phyloP scores from a whole-genome alignment of 1,140 invertebrate species.

The Choristoneura fumiferana region DNA sequence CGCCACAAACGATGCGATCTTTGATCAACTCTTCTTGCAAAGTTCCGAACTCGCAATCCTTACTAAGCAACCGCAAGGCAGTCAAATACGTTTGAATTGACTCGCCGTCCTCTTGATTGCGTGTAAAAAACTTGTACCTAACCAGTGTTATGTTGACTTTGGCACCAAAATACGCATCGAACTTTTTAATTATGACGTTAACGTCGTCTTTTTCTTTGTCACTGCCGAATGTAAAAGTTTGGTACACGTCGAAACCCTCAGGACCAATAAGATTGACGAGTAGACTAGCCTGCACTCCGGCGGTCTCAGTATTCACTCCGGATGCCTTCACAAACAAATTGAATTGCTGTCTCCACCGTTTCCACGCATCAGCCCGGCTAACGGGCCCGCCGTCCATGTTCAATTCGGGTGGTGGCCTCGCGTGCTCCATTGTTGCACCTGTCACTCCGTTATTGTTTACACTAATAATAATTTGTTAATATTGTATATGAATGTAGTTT shows the following conservation, averaged over 20 bases:
- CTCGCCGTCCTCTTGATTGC: slow-evolving; percentile 27
- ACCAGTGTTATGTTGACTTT: slow-evolving; percentile 31
- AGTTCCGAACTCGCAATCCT: slow-evolving; percentile 29
- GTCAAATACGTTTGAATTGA: slow-evolving; percentile 27
- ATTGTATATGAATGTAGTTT: too few species aligned
- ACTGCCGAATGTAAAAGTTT: slow-evolving; percentile 23
- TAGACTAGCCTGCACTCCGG: slow-evolving; percentile 25
- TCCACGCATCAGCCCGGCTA: slow-evolving; percentile 21
- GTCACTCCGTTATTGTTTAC: too few species aligned
- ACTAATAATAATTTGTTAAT: too few species aligned
- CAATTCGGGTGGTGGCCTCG: slow-evolving; percentile 5
- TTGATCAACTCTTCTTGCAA: slow-evolving; percentile 26
- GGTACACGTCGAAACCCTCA: slow-evolving; percentile 27
- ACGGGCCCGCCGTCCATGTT: slow-evolving; percentile 19
- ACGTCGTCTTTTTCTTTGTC: slow-evolving; percentile 19
- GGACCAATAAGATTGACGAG: slow-evolving; percentile 24
- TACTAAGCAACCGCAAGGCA: slow-evolving; percentile 26
- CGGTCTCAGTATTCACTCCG: slow-evolving; percentile 17
- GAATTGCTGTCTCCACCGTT: slow-evolving; percentile 25
- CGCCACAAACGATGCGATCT: slow-evolving; percentile 27
- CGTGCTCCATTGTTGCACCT: too few species aligned
- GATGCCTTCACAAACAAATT: slow-evolving; percentile 28
- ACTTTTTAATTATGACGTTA: slow-evolving; percentile 19
- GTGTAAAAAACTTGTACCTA: slow-evolving; percentile 30
- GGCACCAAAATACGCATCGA: slow-evolving; percentile 26